phyloP scores from a whole-genome alignment of 2,113 vertebrate genomes.

The Cheilinus undulatus region DNA sequence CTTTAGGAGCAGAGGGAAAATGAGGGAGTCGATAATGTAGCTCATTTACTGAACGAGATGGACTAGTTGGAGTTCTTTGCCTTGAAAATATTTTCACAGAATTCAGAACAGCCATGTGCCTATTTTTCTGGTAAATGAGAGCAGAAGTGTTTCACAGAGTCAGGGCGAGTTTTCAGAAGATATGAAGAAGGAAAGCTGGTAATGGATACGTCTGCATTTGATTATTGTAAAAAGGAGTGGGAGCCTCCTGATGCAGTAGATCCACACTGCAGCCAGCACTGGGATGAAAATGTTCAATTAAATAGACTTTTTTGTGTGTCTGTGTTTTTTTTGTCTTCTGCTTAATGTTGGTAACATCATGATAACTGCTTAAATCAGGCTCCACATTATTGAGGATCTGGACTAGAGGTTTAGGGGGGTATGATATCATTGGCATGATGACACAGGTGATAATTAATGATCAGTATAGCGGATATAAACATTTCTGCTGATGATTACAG shows the following conservation, averaged over 20 bases:
- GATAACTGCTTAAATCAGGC: too few species aligned
- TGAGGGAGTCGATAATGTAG: neutral
- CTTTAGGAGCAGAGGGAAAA: neutral
- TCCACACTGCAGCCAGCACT: slow-evolving; percentile 19
- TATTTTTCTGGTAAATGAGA: neutral
- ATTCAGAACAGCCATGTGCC: slow-evolving; percentile 14
- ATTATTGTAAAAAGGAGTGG: slow-evolving; percentile 11
- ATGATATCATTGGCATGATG: too few species aligned
- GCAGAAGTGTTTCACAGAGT: slow-evolving; percentile 14
- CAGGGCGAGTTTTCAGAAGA: neutral
- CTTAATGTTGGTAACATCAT: neutral
- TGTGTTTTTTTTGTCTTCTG: neutral
- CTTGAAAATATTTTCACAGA: slow-evolving; percentile 18
- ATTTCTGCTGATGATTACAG: too few species aligned
- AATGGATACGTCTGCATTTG: slow-evolving; percentile 3
- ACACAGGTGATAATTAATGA: too few species aligned
- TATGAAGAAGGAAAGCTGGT: slow-evolving; percentile 2
- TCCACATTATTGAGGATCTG: too few species aligned
- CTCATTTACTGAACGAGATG: slow-evolving; percentile 5
- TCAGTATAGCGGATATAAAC: too few species aligned
- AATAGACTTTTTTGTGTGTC: slow-evolving; percentile 30
- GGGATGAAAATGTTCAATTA: slow-evolving; percentile 39
- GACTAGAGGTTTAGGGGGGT: too few species aligned
- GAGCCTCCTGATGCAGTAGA: slow-evolving; percentile 13
- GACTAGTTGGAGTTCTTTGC: slow-evolving; percentile 20